phyloP scores from a whole-genome alignment of 2,113 vertebrate species.

The Sinocyclocheilus anshuiensis region DNA sequence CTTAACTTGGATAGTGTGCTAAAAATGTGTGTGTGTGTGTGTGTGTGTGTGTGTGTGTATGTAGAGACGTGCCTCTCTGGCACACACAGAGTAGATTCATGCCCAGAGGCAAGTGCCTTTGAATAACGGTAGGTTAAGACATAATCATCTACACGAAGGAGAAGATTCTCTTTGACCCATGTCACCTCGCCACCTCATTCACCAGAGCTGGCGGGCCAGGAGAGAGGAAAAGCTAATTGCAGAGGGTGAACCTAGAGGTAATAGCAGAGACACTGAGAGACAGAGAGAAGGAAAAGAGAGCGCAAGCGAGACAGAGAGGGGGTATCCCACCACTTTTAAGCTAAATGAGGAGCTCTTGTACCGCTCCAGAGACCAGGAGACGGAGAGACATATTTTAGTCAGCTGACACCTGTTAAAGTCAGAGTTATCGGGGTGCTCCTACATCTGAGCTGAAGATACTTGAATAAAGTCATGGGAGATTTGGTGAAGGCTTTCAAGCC shows the following conservation, averaged over 20 bases:
- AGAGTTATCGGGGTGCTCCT: slow-evolving; percentile 7
- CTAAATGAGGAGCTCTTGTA: slow-evolving; percentile 41
- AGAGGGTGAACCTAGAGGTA: slow-evolving; percentile 63
- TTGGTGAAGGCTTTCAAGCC: background rate
- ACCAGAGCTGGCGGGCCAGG: slow-evolving; percentile 56
- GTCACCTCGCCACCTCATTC: slow-evolving; percentile 70
- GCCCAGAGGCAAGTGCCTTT: slow-evolving; percentile 70
- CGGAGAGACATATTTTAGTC: slow-evolving; percentile 17
- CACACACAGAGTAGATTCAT: slow-evolving; percentile 67
- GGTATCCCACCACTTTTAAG: slow-evolving; percentile 16
- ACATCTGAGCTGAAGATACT: background rate
- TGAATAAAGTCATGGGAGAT: slow-evolving; percentile 4
- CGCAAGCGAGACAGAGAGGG: slow-evolving; percentile 43
- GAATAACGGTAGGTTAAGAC: slow-evolving; percentile 77
- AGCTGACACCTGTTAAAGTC: slow-evolving; percentile 47
- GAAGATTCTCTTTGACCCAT: slow-evolving; percentile 79
- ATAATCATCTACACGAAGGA: slow-evolving; percentile 75
- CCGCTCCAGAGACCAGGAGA: slow-evolving; percentile 32
- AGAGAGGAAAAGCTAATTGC: slow-evolving; percentile 62
- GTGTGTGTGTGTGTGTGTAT: slow-evolving; percentile 21
- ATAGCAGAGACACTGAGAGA: slow-evolving; percentile 58
- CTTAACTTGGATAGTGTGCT: no score
- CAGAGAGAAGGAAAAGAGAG: slow-evolving; percentile 56
- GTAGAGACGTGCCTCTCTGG: slow-evolving; percentile 55
- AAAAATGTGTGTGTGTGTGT: no score